Percentiles rank a stretch among this genome's conserved stretches.
These are phyloP conservation scores for Aricia agestis DNA, from an alignment of 1,140 invertebrate species.

Conservation along the genomic window DNA sequence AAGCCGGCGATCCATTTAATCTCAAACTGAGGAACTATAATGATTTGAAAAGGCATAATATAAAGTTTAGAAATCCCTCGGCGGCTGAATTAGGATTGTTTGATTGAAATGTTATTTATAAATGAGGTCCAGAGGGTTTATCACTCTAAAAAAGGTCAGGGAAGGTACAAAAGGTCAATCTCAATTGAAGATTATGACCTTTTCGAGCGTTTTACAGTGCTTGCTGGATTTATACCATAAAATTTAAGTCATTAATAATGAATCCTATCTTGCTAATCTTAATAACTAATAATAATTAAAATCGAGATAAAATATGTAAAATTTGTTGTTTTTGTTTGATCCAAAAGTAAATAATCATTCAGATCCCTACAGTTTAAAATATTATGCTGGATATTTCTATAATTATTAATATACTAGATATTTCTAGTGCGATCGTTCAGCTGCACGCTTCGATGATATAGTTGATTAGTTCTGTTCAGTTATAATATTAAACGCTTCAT, in stretches of 20 bases:
- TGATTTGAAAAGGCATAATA: not conserved
- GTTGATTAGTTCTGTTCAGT: not conserved
- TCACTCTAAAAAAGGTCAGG: not conserved
- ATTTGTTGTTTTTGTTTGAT: no score
- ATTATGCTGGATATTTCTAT: no score
- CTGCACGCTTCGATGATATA: not conserved
- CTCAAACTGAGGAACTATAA: no score
- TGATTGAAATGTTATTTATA: not conserved
- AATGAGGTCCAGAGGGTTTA: not conserved
- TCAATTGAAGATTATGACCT: not conserved
- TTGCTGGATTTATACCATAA: not conserved
- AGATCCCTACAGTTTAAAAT: not conserved
- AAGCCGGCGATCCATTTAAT: no score
- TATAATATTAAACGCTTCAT: not conserved
- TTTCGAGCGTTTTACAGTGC: not conserved
- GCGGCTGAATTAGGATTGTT: not conserved
- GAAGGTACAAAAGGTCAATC: not conserved
- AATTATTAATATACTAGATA: not conserved
- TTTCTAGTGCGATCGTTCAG: not conserved
- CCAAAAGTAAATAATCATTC: not conserved
- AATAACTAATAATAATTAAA: no score
- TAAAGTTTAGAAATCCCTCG: not conserved
- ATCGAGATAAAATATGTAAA: no score
- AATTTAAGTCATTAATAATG: not conserved
- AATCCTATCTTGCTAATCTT: not conserved